Evolutionary conservation across 2,797 vertebrate species (phyloP), one percentile per base, ranked within the genome.

Genomic region (Argya squamiceps): DNA sequence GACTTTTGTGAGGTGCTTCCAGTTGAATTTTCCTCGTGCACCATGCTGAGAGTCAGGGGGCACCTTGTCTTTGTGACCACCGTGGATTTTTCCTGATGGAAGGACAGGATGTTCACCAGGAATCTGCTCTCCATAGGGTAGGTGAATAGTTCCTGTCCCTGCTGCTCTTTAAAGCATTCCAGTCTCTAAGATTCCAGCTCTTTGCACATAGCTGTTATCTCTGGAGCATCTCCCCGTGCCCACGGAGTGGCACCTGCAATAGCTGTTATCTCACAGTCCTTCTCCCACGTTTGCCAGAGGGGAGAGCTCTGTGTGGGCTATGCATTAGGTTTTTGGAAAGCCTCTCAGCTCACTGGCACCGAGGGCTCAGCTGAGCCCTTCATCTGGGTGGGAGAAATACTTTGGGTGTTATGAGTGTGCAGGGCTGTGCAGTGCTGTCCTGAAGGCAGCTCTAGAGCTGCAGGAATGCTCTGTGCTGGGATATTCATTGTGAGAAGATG

Each of bases 91-190:
- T 70, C 27, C 13, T 1, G 13, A 3, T 13, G 26, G 17, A 26
- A 69, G 15, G 47, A 21, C 1, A 1, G 55, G 29, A 14, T 0
- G 0, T 11, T 74, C 21, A 6, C 24, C 1, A 0, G 13, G 30
- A 37, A 74, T 44, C n/a, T 64, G 36, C n/a, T 70, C 26, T 84
- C 55, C 0, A 0, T 4, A 34, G 3, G 24, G 5, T 15, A 64
- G 71, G 78, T 83, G 37, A 94, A 68, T 46, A 30, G 23, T 16
- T 41, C 13, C 6, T 1, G 3, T 27, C 2, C 0, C 11, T 30
- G 11, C 7, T 8, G 37, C 32, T 60, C 36, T 52, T 65, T 34
- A 36, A 19, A n/a, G 27, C 11, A 2, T 29, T 27, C 12, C 5
- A 5, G 3, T 24, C 32, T 52, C 58, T 15, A 12, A 20, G 19